Conservation (phyloP, 2,797 vertebrate genomes). For the Hemitrygon akajei region DNA sequence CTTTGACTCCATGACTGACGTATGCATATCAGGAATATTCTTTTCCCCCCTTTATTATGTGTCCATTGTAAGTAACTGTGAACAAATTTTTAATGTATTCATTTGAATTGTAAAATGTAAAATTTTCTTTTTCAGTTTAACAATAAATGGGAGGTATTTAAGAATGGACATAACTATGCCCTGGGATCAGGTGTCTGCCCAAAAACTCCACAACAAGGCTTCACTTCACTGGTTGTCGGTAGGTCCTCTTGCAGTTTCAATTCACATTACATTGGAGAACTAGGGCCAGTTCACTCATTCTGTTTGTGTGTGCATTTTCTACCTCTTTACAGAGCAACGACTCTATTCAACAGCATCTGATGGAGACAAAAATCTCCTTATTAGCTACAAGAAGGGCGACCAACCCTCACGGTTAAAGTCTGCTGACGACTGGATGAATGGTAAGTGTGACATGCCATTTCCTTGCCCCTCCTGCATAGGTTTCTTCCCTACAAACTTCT, state of each 20-base stretch:
- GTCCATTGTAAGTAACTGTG: not conserved
- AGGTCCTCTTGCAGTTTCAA: not conserved
- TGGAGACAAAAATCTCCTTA: fast-evolving
- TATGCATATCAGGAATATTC: not conserved
- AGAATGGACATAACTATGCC: not conserved
- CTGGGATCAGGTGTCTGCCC: not conserved
- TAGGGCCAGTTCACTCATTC: not conserved
- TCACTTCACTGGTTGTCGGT: conserved; percentile 6
- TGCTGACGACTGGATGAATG: not conserved
- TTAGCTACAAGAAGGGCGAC: not conserved
- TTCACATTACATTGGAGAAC: no score
- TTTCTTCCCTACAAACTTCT: not conserved
- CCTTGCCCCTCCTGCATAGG: not conserved
- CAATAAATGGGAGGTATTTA: not conserved
- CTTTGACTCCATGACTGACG: no score
- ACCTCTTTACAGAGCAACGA: not conserved
- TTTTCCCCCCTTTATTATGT: not conserved
- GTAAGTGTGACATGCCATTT: not conserved
- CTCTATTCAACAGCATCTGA: not conserved
- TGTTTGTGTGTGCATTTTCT: not conserved
- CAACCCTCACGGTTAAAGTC: not conserved
- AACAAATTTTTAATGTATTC: no score
- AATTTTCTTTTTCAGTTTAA: not conserved
- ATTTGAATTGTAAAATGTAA: not conserved
- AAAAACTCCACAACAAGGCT: not conserved